Conservation (phyloP, 1,140 invertebrate genomes). For the Drosophila tani region DNA sequence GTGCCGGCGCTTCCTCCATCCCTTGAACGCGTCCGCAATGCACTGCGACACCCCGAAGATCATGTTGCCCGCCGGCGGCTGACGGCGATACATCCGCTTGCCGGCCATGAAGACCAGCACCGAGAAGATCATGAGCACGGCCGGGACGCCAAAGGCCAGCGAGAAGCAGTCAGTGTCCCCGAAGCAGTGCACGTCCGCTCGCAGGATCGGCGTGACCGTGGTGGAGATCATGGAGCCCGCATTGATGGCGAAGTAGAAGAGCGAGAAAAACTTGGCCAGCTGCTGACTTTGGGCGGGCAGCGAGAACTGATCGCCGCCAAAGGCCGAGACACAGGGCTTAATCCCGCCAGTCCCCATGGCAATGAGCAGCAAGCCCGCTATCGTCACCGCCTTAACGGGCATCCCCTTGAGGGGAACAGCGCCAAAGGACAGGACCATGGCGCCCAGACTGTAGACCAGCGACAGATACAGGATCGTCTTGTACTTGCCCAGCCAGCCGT, state of each 20-base stretch:
- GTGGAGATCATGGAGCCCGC: slow-evolving; percentile 96
- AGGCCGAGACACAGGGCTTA: slow-evolving; percentile 98
- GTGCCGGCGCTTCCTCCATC: slow-evolving; percentile 86
- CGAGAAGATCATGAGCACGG: slow-evolving; percentile 93
- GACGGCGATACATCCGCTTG: slow-evolving; percentile 90
- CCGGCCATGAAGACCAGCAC: slow-evolving; percentile 94
- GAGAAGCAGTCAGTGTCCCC: slow-evolving; percentile 93
- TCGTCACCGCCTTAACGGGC: slow-evolving; percentile 90
- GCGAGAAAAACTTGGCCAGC: slow-evolving; percentile 94
- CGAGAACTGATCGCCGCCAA: slow-evolving; percentile 98
- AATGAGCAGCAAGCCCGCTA: slow-evolving; percentile 92
- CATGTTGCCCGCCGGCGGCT: slow-evolving; percentile 93
- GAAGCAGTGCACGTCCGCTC: slow-evolving; percentile 93
- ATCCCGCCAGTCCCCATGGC: slow-evolving; percentile 97
- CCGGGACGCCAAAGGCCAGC: slow-evolving; percentile 96
- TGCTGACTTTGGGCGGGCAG: slow-evolving; percentile 89
- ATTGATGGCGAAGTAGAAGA: slow-evolving; percentile 98
- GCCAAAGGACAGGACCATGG: slow-evolving; percentile 91
- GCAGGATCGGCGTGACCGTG: slow-evolving; percentile 94
- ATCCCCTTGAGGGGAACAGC: slow-evolving; percentile 87
- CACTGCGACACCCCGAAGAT: slow-evolving; percentile 91
- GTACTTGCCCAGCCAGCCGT: slow-evolving; percentile 92
- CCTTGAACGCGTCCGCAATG: slow-evolving; percentile 87
- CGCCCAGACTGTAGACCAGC: slow-evolving; percentile 94
- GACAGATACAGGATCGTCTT: slow-evolving; percentile 95